A percentile compares a stretch with the other conserved stretches of the same genome.
These are phyloP conservation scores for Varanus komodoensis DNA, from an alignment of 2,113 vertebrate genomes.

Conservation along the genomic window DNA sequence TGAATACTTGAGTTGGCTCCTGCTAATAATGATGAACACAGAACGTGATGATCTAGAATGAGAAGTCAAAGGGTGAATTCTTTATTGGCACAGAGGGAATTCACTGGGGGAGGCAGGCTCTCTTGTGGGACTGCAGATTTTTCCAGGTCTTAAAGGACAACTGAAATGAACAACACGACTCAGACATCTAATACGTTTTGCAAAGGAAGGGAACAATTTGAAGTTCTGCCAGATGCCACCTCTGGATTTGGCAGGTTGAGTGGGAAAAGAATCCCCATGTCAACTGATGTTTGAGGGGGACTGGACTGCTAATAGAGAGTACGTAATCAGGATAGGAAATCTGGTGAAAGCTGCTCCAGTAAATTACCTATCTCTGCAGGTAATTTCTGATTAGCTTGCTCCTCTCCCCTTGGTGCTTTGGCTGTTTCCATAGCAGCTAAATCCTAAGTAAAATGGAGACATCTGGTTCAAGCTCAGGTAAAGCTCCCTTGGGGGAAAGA, in stretches of 20 bases:
- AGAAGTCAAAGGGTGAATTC: accelerated
- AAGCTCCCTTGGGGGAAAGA: conserved; percentile 64
- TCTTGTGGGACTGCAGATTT: accelerated
- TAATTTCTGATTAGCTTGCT: conserved; percentile 78
- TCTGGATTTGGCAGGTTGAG: conserved; percentile 46
- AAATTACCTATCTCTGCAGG: conserved; percentile 78
- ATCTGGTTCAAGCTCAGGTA: conserved; percentile 74
- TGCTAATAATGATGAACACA: accelerated
- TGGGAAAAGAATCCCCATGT: not conserved
- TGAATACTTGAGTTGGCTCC: not conserved
- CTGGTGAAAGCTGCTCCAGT: conserved; percentile 69
- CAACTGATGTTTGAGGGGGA: conserved; percentile 46
- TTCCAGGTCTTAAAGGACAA: not conserved
- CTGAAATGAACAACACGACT: not conserved
- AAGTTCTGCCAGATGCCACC: conserved; percentile 17
- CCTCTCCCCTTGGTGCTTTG: conserved; percentile 73
- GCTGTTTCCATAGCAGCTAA: conserved; percentile 86
- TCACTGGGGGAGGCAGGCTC: not conserved
- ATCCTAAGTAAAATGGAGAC: conserved; percentile 77
- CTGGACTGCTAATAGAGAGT: conserved; percentile 64
- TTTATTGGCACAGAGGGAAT: not conserved
- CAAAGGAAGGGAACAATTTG: not conserved
- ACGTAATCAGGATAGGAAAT: conserved; percentile 69
- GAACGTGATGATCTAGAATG: not conserved
- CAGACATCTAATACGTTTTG: not conserved